phyloP scores from a whole-genome alignment of 2,888 invertebrate species.

The Macrophya annulata region DNA sequence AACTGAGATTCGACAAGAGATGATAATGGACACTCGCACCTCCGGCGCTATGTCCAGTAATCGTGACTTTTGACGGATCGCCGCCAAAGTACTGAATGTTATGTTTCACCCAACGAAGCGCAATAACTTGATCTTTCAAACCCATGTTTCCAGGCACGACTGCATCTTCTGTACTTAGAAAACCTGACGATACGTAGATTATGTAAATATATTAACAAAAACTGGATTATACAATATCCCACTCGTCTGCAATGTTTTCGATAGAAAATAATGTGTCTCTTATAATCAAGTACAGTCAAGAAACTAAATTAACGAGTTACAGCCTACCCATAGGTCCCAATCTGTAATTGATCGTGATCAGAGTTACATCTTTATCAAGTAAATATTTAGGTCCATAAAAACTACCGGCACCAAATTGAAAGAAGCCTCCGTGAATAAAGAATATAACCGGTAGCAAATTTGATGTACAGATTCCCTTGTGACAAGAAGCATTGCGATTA shows the following conservation, averaged over 20 bases:
- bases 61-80: slow-evolving; percentile 85
- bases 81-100: slow-evolving; percentile 88
- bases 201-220: background rate
- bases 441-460: slow-evolving; percentile 64
- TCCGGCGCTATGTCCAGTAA: slow-evolving; percentile 88
- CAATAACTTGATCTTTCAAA: slow-evolving; percentile 87
- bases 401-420: slow-evolving; percentile 84
- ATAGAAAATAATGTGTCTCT: too few species aligned
- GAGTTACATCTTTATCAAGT: slow-evolving; percentile 84
- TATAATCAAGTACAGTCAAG: too few species aligned
- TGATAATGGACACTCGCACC: slow-evolving; percentile 89
- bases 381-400: slow-evolving; percentile 81
- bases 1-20: slow-evolving; percentile 84
- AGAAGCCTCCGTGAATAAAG: slow-evolving; percentile 66
- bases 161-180: slow-evolving; percentile 88
- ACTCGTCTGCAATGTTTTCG: too few species aligned
- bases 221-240: too few species aligned
- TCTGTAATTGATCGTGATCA: slow-evolving; percentile 86
- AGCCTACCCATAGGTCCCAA: slow-evolving; percentile 84
- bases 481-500: background rate
- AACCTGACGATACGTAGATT: slow-evolving; percentile 80
- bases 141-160: slow-evolving; percentile 87
- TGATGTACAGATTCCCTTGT: background rate
- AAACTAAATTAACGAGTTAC: too few species aligned
- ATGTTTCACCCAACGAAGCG: slow-evolving; percentile 86